phyloP scores from a whole-genome alignment of 1,140 invertebrate genomes.

The Caerostris darwini region DNA sequence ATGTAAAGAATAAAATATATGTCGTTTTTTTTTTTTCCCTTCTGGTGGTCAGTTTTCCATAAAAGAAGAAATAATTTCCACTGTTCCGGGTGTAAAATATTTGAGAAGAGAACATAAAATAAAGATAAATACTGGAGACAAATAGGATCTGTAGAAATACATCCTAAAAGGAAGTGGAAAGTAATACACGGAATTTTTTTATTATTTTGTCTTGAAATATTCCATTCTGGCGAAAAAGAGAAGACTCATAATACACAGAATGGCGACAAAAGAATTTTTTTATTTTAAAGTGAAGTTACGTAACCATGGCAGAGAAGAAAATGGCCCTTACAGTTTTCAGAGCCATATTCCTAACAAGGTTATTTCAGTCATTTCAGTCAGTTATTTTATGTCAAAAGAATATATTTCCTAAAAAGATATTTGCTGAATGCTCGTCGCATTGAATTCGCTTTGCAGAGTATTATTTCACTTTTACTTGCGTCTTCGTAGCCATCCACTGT shows the following conservation, averaged over 20 bases:
- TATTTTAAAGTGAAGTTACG: slow-evolving; percentile 57
- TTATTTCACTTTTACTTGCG: slow-evolving; percentile 28
- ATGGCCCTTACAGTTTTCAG: slow-evolving; percentile 50
- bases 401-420: slow-evolving; percentile 63
- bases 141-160: neutral
- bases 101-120: neutral
- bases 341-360: slow-evolving; percentile 60
- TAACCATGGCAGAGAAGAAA: slow-evolving; percentile 41
- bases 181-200: neutral
- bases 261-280: neutral
- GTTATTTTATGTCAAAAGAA: slow-evolving; percentile 62
- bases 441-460: slow-evolving; percentile 39
- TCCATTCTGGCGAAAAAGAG: neutral
- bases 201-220: slow-evolving; percentile 20
- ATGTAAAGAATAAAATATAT: too few relatives aligned
- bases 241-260: neutral
- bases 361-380: too few relatives aligned
- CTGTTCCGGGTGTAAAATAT: neutral
- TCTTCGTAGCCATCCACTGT: neutral
- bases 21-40: neutral
- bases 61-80: neutral
- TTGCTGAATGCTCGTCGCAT: slow-evolving; percentile 43
- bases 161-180: neutral
- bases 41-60: neutral
- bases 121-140: slow-evolving; percentile 2